Conservation (phyloP, 2,888 invertebrate species). For the Tipula vernalis region DNA sequence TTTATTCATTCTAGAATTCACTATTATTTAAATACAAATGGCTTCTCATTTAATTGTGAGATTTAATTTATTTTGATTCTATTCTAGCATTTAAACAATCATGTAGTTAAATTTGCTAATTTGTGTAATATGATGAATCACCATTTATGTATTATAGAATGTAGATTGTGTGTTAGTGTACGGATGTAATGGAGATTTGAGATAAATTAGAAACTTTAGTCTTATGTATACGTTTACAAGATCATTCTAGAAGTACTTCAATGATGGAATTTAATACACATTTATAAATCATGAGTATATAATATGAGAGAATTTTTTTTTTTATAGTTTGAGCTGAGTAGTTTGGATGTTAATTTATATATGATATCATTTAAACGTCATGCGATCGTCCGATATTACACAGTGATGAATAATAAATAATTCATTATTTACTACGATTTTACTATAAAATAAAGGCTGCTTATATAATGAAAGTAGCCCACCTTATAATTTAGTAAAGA, state of each 20-base stretch:
- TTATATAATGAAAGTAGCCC: not conserved
- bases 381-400: not conserved
- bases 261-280: not conserved
- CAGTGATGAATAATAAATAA: not conserved
- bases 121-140: not conserved
- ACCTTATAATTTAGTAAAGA: not conserved
- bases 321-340: not conserved
- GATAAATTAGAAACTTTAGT: not conserved
- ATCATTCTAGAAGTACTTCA: not conserved
- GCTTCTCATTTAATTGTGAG: not conserved
- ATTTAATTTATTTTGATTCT: not conserved
- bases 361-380: not conserved
- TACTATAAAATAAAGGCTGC: not conserved
- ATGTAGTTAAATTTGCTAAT: not conserved
- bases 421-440: not conserved
- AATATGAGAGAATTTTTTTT: not conserved
- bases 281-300: not conserved
- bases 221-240: not conserved
- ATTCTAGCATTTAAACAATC: not conserved
- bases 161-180: not conserved
- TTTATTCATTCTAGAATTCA: not conserved
- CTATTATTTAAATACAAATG: not conserved
- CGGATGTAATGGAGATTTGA: not conserved
- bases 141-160: too few species aligned
- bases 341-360: not conserved